Evolutionary conservation across 2,797 vertebrate species (phyloP).

Genomic region (Aratinga solstitialis): DNA sequence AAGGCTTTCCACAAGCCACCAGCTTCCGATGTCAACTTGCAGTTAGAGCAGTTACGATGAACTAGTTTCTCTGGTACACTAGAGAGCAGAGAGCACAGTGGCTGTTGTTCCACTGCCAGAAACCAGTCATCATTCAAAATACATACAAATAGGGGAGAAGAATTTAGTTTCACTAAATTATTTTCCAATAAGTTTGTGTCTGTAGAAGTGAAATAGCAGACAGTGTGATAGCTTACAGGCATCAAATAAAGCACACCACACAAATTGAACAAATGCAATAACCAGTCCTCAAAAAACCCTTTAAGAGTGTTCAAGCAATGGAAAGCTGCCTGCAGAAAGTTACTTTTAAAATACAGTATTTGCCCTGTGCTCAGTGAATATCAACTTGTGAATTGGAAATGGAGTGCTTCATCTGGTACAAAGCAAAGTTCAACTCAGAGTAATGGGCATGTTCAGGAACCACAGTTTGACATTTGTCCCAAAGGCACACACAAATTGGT

Average conservation of each 20-base stretch:
- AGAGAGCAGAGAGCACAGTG: neutral
- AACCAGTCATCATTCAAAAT: neutral
- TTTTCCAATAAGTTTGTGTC: neutral
- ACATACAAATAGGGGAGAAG: neutral
- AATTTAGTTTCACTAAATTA: neutral
- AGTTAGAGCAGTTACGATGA: neutral
- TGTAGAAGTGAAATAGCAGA: neutral
- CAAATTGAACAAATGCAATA: slow-evolving; percentile 6
- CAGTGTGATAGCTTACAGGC: neutral
- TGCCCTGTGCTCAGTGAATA: neutral
- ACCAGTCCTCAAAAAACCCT: neutral
- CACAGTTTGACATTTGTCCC: neutral
- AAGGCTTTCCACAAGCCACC: neutral
- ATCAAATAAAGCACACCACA: neutral
- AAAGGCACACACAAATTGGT: neutral
- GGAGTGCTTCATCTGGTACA: neutral
- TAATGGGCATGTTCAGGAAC: neutral
- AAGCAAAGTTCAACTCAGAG: neutral
- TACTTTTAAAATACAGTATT: neutral
- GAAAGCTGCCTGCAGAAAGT: neutral
- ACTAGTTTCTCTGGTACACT: neutral
- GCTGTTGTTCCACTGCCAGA: neutral
- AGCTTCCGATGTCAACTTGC: neutral
- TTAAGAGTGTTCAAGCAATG: neutral
- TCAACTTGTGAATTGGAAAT: neutral